phyloP scores from a whole-genome alignment of 2,797 vertebrate genomes.

The Syndactyla subalaris region DNA sequence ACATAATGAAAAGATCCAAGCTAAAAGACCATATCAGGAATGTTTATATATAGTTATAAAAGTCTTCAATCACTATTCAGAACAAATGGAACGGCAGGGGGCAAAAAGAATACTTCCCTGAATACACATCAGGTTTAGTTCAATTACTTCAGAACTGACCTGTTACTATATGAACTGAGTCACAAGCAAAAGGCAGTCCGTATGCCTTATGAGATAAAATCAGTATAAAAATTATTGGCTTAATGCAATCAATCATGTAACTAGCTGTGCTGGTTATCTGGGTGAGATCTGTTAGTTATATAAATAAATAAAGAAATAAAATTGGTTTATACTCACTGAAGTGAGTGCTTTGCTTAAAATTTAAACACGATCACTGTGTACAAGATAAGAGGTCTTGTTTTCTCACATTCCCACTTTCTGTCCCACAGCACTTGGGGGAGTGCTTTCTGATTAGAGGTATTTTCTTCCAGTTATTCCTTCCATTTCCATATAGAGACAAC shows the following conservation, averaged over 20 bases:
- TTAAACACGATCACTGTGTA: neutral
- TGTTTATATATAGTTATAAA: neutral
- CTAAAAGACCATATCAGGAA: neutral
- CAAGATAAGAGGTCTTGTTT: neutral
- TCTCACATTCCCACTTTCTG: neutral
- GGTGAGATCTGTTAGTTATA: neutral
- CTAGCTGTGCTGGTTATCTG: neutral
- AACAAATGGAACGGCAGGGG: neutral
- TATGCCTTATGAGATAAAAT: neutral
- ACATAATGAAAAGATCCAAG: neutral
- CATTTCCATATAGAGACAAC: neutral
- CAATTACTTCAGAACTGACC: neutral
- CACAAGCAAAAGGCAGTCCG: neutral
- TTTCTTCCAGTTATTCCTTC: neutral
- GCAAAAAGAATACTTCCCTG: neutral
- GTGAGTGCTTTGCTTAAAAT: neutral
- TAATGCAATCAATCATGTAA: neutral
- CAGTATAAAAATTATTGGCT: neutral
- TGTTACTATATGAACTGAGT: neutral
- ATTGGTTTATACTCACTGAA: neutral
- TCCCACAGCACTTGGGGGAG: neutral
- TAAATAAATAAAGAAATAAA: neutral
- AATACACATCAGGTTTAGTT: neutral
- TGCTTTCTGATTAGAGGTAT: neutral
- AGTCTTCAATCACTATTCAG: neutral